These are phyloP conservation scores for Virgularia gustaviana DNA, from an alignment of 92 coral and sea anemone species.

Conservation along the genomic window DNA sequence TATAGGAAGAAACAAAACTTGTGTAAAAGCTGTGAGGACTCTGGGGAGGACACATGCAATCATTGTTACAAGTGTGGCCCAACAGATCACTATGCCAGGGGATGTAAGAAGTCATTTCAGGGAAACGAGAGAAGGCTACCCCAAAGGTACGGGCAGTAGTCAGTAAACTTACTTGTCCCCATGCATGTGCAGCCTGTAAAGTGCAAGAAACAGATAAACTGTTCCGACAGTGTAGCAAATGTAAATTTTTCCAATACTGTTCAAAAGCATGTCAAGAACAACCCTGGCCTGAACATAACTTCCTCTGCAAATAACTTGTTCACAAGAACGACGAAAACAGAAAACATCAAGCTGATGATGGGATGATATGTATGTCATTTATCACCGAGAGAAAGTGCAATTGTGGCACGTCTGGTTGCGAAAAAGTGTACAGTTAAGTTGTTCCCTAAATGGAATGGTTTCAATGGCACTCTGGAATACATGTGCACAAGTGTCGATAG, in stretches of 20 bases:
- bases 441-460: conserved; percentile 37
- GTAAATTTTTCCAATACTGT: conserved; percentile 60
- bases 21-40: too few species aligned
- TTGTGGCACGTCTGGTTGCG: conserved; percentile 49
- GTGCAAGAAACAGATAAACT: too few species aligned
- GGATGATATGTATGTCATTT: conserved; percentile 46
- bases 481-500: conserved; percentile 54
- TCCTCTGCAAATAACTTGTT: conserved; percentile 42
- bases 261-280: conserved; percentile 51
- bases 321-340: conserved; percentile 32
- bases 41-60: too few species aligned
- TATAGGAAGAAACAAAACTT: neutral
- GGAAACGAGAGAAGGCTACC: too few species aligned
- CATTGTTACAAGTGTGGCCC: too few species aligned
- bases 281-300: conserved; percentile 56
- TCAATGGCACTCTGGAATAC: conserved; percentile 57
- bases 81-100: too few species aligned
- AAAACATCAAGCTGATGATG: neutral
- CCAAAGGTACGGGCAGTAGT: too few species aligned
- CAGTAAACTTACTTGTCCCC: too few species aligned
- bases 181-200: too few species aligned
- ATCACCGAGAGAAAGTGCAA: conserved; percentile 58
- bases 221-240: conserved; percentile 49
- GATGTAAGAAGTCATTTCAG: too few species aligned
- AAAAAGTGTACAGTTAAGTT: conserved; percentile 46